Percentiles rank a stretch among this genome's conserved stretches.
phyloP scores from a whole-genome alignment of 1,140 invertebrate species.

The Drepana arcuata region DNA sequence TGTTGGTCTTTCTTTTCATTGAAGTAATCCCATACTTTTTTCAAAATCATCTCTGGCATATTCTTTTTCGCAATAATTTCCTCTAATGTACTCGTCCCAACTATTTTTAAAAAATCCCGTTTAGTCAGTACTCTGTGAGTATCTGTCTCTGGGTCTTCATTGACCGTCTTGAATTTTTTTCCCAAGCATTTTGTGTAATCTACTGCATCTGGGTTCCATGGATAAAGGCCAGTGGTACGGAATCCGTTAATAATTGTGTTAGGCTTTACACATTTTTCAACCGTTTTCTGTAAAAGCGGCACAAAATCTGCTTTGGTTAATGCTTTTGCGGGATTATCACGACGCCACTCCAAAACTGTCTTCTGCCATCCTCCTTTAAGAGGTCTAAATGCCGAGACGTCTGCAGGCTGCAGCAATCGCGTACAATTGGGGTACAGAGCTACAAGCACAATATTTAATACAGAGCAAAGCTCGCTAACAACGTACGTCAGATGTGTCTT shows the following conservation, averaged over 20 bases:
- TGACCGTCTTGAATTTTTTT: conserved; percentile 2
- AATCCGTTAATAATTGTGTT: conserved; percentile 21
- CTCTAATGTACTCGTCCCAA: conserved; percentile 4
- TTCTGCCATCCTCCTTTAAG: conserved; percentile 32
- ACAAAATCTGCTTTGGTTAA: conserved; percentile 18
- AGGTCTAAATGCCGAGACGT: conserved; percentile 38
- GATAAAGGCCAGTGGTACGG: conserved; percentile 16
- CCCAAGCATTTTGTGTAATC: conserved; percentile 23
- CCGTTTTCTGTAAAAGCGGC: conserved; percentile 12
- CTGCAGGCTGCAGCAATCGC: conserved; percentile 41
- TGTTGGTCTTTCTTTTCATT: too few species aligned
- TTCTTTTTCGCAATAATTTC: conserved; percentile 5
- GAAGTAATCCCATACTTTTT: not conserved
- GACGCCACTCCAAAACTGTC: conserved; percentile 16
- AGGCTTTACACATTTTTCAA: conserved; percentile 14
- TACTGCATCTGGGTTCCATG: conserved; percentile 17
- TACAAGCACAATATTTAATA: conserved; percentile 33
- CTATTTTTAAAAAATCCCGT: conserved; percentile 7
- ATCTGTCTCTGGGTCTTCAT: conserved; percentile 3
- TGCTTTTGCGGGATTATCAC: conserved; percentile 6
- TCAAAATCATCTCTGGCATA: conserved; percentile 2
- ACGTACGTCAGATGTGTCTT: conserved; percentile 31
- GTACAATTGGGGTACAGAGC: conserved; percentile 43
- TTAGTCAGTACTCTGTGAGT: conserved; percentile 4
- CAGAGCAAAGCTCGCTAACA: conserved; percentile 24